These are phyloP conservation scores for Aphelinus certus DNA, from an alignment of 1,140 invertebrate species.

Conservation along the genomic window DNA sequence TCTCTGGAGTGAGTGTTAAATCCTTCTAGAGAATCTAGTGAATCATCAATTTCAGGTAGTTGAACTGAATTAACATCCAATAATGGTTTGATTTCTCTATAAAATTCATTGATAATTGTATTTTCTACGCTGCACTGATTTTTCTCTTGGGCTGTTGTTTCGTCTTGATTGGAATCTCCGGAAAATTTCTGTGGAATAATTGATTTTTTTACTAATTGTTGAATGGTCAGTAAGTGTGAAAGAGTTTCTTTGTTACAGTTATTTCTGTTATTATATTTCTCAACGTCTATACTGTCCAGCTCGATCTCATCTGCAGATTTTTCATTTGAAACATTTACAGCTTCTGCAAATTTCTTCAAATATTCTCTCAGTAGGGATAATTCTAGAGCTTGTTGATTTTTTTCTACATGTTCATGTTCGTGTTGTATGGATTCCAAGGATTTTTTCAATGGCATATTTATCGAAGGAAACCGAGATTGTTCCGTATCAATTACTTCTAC, in stretches of 20 bases:
- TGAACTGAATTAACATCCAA: neutral
- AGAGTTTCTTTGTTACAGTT: neutral
- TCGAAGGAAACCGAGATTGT: constrained; percentile 43
- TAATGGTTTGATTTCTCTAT: constrained; percentile 22
- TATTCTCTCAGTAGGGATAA: constrained; percentile 40
- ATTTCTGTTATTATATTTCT: neutral
- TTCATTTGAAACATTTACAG: neutral
- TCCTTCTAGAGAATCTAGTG: neutral
- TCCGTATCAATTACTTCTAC: constrained; percentile 40
- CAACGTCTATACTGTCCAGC: neutral
- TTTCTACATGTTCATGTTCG: constrained; percentile 46
- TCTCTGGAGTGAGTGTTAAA: too few species aligned
- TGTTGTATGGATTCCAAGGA: constrained; percentile 31
- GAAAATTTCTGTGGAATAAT: neutral
- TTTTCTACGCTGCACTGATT: neutral
- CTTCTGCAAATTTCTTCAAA: constrained; percentile 20
- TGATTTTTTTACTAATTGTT: neutral
- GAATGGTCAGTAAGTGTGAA: neutral
- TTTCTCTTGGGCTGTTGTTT: neutral
- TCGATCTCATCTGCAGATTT: neutral
- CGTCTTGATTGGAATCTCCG: neutral
- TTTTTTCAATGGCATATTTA: constrained; percentile 19
- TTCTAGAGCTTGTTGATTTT: constrained; percentile 47
- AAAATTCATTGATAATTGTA: neutral
- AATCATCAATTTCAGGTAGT: constrained; percentile 11